phyloP scores from a whole-genome alignment of 2,113 vertebrate species.

The Peromyscus maniculatus region DNA sequence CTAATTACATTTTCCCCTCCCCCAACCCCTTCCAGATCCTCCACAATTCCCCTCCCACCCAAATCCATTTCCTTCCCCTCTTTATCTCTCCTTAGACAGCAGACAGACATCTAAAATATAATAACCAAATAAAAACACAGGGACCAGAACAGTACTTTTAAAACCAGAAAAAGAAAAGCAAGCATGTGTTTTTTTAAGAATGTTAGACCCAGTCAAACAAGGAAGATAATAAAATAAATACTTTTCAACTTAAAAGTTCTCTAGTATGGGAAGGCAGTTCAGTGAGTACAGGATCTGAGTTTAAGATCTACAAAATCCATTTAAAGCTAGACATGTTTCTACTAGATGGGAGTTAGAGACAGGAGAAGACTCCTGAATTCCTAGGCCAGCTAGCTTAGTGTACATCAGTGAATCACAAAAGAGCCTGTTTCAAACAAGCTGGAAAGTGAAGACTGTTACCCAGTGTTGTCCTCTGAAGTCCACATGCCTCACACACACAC shows the following conservation, averaged over 20 bases:
- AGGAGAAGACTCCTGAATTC: neutral
- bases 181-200: conserved; percentile 36
- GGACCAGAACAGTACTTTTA: neutral
- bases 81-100: neutral
- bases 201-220: neutral
- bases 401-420: neutral
- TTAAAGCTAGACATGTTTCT: neutral
- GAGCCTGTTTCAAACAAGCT: neutral
- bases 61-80: neutral
- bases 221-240: conserved; percentile 8
- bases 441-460: neutral
- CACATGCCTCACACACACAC: neutral
- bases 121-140: neutral
- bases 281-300: neutral
- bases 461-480: neutral
- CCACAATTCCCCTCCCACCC: neutral
- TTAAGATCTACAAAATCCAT: neutral
- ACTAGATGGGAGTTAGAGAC: neutral
- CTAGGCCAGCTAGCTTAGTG: neutral
- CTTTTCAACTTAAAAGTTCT: conserved; percentile 19
- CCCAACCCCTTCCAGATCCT: neutral
- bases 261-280: neutral
- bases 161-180: neutral
- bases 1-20: neutral
- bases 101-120: neutral